Base-by-base conservation (phyloP, 2,113 vertebrate species). In the Glaucidium brasilianum region DNA sequence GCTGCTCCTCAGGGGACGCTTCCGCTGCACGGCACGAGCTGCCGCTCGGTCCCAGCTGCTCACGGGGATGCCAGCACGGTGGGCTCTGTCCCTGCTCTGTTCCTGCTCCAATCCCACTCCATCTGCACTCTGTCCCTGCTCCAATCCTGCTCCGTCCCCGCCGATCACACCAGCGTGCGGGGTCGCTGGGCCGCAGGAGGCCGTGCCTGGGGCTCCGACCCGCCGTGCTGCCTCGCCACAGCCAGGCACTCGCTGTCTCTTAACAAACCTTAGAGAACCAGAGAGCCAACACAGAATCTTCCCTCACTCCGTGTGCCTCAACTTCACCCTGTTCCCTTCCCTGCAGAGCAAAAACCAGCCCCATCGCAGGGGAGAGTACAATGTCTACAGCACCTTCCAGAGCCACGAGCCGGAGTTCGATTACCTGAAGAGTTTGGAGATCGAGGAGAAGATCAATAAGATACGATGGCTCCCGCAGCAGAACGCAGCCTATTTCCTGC, bases 351-450 rank as follows among this genome's bases (percentile, higher is more conserved):
- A 99, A 98, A 99, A 99, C 95, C 99, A 99, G 97, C 98, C 99
- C 93, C 99, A 99, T 79, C 98, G 99, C 74, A 85, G 99, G 96
- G 99, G 99, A 92, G 99, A 99, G 98, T 99, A 99, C 98, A 99
- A 99, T 98, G 99, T 99, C 98, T 99, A 99, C 99, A 99, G 99
- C 98, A 99, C 99, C 98, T 99, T 99, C 98, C 99, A 99, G 98
- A 99, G 99, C 98, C 99, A 99, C 90, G 99, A 99, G 97, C 99
- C 99, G 0, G 99, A 99, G 98, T 99, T 99, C 97, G 99, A 99
- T 98, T 99, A 99, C 98, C 98, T 99, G 99, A 99, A 99, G 98
- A 99, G 99, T 92, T 96, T 99, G 98, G 99, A 99, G 98, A 99
- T 99, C 5, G 99, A 99, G 98, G 99, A 99, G 98, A 99, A 99